A percentile compares a stretch with the other conserved stretches of the same genome.
Evolutionary conservation across 23 tunicate genomes (phyloP).

Genomic region (Ciona savignyi): DNA sequence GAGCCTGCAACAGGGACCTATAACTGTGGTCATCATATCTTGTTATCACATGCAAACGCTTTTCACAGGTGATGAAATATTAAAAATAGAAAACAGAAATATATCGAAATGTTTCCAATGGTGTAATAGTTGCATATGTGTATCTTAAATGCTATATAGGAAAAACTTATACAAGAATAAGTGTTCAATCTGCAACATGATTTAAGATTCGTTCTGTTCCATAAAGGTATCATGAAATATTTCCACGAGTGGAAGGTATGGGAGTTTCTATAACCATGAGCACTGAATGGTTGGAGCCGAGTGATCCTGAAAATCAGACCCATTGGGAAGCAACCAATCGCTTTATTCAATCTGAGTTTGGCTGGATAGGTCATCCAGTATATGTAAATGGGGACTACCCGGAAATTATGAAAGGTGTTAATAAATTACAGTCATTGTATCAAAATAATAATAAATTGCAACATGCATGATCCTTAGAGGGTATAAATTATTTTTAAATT

Average conservation of each 20-base stretch:
- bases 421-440: no score
- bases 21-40: conserved; percentile 81
- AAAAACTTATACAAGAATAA: no score
- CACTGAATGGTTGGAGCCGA: conserved; percentile 81
- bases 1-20: conserved; percentile 57
- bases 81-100: no score
- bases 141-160: no score
- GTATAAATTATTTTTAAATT: no score
- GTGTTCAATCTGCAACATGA: no score
- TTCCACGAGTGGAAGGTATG: conserved; percentile 9
- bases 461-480: no score
- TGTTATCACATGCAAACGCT: conserved; percentile 85
- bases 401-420: conserved; percentile 62
- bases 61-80: conserved; percentile 84
- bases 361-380: conserved; percentile 84
- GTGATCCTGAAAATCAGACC: conserved; percentile 48
- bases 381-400: conserved; percentile 97
- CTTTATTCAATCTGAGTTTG: conserved; percentile 57
- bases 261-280: conserved; percentile 81
- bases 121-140: no score
- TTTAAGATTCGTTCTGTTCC: no score
- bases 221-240: conserved; percentile 73
- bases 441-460: no score
- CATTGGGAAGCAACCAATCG: conserved; percentile 91
- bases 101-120: no score